phyloP scores from a whole-genome alignment of 1,140 invertebrate species.

The Hydropsyche tenuis region DNA sequence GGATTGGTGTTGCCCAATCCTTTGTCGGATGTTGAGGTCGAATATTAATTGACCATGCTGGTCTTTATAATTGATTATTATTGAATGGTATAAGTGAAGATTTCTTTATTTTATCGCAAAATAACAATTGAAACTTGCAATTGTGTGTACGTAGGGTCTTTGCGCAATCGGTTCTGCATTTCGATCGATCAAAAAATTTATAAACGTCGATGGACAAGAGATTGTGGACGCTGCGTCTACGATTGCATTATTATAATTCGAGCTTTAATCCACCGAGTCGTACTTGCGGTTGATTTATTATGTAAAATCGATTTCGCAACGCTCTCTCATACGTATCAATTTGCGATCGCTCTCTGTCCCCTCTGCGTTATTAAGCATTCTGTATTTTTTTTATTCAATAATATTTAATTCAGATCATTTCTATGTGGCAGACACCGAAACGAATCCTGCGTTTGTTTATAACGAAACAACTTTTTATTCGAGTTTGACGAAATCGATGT shows the following conservation, averaged over 20 bases:
- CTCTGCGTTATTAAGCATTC: background rate
- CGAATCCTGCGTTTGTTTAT: conserved; percentile 12
- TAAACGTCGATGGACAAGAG: background rate
- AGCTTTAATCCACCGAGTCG: conserved; percentile 1
- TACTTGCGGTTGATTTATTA: conserved; percentile 24
- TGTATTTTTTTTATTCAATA: background rate
- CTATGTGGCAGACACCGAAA: background rate
- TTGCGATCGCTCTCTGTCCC: conserved; percentile 16
- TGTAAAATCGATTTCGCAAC: conserved; percentile 26
- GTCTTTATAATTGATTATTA: background rate
- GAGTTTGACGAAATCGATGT: too few relatives aligned
- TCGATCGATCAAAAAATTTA: background rate
- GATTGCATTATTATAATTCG: background rate
- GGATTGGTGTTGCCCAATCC: background rate
- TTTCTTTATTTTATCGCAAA: too few relatives aligned
- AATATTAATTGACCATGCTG: too few relatives aligned
- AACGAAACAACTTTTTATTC: conserved; percentile 1
- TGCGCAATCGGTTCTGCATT: background rate
- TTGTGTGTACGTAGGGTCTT: background rate
- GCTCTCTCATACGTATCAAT: conserved; percentile 20
- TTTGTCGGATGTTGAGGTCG: too few relatives aligned
- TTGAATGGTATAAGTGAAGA: too few relatives aligned
- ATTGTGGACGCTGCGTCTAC: too few relatives aligned
- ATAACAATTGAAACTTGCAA: too few relatives aligned
- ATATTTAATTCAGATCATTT: background rate